phyloP scores from a whole-genome alignment of 2,113 vertebrate species.

The Gobio gobio region DNA sequence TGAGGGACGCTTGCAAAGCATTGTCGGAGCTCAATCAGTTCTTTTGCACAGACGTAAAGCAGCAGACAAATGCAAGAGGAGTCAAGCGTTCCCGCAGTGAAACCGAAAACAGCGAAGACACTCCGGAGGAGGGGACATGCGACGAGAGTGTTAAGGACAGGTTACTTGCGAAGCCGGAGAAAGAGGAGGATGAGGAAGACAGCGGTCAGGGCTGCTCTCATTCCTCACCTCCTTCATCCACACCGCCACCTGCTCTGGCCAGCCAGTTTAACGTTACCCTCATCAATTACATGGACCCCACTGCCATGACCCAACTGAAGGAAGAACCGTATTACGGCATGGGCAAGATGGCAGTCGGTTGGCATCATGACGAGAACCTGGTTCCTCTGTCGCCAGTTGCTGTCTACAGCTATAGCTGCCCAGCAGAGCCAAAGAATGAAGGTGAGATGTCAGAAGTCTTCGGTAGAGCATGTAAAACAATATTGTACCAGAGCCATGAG shows the following conservation, averaged over 20 bases:
- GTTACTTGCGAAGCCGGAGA: not conserved
- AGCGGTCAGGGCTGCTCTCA: conserved; percentile 70
- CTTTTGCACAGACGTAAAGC: conserved; percentile 78
- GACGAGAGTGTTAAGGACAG: conserved; percentile 28
- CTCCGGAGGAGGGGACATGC: not conserved
- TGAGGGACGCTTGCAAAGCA: conserved; percentile 85
- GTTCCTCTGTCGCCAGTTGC: conserved; percentile 88
- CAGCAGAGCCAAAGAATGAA: conserved; percentile 69
- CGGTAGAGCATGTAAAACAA: not conserved
- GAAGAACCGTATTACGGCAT: conserved; percentile 97
- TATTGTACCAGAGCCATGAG: not conserved
- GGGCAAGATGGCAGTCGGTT: conserved; percentile 97
- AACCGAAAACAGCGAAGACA: conserved; percentile 47
- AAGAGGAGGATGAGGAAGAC: conserved; percentile 63
- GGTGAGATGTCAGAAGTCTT: conserved; percentile 17
- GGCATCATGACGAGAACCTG: conserved; percentile 97
- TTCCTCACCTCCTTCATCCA: conserved; percentile 62
- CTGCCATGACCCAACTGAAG: conserved; percentile 88
- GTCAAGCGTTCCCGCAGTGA: conserved; percentile 40
- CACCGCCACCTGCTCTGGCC: not conserved
- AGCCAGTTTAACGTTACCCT: conserved; percentile 88
- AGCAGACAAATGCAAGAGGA: conserved; percentile 63
- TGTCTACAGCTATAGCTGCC: conserved; percentile 92
- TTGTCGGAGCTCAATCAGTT: conserved; percentile 90
- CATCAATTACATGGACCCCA: conserved; percentile 97